Conservation (phyloP, 2,888 invertebrate species). For the Fabriciana adippe region DNA sequence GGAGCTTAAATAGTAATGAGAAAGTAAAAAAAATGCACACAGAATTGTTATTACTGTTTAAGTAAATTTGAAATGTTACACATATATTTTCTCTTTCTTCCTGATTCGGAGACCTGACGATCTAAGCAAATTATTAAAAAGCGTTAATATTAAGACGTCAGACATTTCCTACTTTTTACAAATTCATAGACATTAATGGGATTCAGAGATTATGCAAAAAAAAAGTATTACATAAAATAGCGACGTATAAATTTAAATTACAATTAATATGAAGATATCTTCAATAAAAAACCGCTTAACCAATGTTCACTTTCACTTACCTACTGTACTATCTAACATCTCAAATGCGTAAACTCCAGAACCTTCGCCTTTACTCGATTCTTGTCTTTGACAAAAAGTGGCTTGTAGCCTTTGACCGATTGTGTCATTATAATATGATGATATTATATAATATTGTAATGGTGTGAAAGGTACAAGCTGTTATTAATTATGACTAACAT, state of each 20-base stretch:
- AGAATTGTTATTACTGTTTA: too few relatives aligned
- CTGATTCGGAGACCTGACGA: too few relatives aligned
- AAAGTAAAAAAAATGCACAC: too few relatives aligned
- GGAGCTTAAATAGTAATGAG: too few relatives aligned
- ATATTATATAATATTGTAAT: neutral
- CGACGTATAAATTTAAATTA: constrained; percentile 27
- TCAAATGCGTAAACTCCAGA: constrained; percentile 20
- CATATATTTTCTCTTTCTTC: too few relatives aligned
- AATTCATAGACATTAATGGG: neutral
- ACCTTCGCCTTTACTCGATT: neutral
- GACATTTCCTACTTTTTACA: too few relatives aligned
- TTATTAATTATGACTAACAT: constrained; percentile 9
- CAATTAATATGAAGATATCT: constrained; percentile 37
- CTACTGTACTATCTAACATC: constrained; percentile 25
- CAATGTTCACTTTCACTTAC: constrained; percentile 47
- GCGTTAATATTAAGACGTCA: too few relatives aligned
- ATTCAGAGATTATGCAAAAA: constrained; percentile 16
- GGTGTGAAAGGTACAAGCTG: constrained; percentile 10
- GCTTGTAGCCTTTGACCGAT: constrained; percentile 10
- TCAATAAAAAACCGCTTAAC: constrained; percentile 43
- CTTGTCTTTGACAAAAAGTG: constrained; percentile 6
- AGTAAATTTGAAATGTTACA: too few relatives aligned
- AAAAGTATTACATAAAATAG: constrained; percentile 32
- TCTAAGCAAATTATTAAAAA: too few relatives aligned
- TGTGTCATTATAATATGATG: constrained; percentile 8